These are phyloP conservation scores for Gracilinanus agilis DNA, from an alignment of 2,113 vertebrate genomes.

Conservation along the genomic window DNA sequence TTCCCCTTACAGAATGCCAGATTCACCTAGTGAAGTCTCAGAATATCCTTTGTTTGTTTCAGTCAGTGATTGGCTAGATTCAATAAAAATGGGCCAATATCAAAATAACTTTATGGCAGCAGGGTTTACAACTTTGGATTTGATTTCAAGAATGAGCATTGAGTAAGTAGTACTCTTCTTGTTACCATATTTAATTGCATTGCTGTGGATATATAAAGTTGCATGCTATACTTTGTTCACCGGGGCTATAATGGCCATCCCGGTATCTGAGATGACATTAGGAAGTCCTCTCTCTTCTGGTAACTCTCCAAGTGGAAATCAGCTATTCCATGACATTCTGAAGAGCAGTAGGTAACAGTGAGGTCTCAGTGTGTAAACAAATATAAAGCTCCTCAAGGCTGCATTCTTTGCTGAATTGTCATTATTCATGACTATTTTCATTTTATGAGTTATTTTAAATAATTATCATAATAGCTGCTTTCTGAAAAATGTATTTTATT, in stretches of 20 bases:
- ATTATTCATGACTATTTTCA: background rate
- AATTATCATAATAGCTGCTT: slow-evolving; percentile 24
- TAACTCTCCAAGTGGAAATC: slow-evolving; percentile 9
- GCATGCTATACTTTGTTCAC: background rate
- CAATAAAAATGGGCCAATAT: slow-evolving; percentile 99
- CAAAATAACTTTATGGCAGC: slow-evolving; percentile 96
- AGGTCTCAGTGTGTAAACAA: background rate
- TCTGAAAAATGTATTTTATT: slow-evolving; percentile 32
- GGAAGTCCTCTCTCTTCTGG: slow-evolving; percentile 11
- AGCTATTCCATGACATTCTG: background rate
- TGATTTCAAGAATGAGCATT: slow-evolving; percentile 96
- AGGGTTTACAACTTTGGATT: slow-evolving; percentile 94
- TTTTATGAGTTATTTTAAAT: slow-evolving; percentile 36
- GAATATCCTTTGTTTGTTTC: slow-evolving; percentile 97
- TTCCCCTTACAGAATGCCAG: slow-evolving; percentile 90
- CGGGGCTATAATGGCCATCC: background rate
- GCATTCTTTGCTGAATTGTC: background rate
- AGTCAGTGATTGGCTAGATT: slow-evolving; percentile 96
- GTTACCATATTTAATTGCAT: slow-evolving; percentile 14
- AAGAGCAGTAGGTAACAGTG: background rate
- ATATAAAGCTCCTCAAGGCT: background rate
- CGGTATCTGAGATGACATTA: background rate
- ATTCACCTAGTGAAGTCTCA: slow-evolving; percentile 93
- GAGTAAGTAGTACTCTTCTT: slow-evolving; percentile 89
- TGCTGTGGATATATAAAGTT: background rate